Base-by-base conservation (phyloP, 2,797 vertebrate genomes). In the Otus scops region DNA sequence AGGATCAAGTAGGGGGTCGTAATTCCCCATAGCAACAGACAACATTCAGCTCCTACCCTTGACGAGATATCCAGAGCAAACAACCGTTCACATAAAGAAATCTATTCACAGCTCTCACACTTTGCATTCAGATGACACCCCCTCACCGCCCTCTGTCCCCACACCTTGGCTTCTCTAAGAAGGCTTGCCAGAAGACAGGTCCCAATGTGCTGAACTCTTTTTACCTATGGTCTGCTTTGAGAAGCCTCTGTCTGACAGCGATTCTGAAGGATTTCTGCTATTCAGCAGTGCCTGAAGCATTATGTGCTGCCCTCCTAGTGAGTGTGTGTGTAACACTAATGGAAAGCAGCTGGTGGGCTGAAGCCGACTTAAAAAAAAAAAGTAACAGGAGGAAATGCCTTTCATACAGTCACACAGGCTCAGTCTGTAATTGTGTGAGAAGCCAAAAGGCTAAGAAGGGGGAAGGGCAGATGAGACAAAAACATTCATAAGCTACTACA, bases 301-400 rank as follows among this genome's bases (percentile, higher is more conserved):
- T 68, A 34, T 45, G 59, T 56, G 69, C 92, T 91, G 86, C 88
- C 88, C 94, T 97, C 87, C 91, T 45, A 85, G 89, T 23, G 84
- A 32, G 89, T 34, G 63, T 92, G 79, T 97, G 91, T 94, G 91
- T 86, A 94, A 85, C 79, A 78, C 82, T 97, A 97, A 98, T 97
- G 85, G 88, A 95, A 97, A 98, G 95, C 97, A 98, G 96, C 96
- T 98, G 97, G 79, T 75, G 65, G 93, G 75, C 43, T 92, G 85
- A 93, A 90, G 71, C 71, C 0, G 22, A 78, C 50, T 85, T 5
- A 14, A 61, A 76, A 91, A 89, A 85, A 92, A 89, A 90, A 93
- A 81, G 76, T 75, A 96, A 92, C 47, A 92, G 75, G 80, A 97
- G 96, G 96, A 97, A 97, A 97, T 97, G 88, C 94, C 97, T 98